Evolutionary conservation across 2,888 invertebrate species (phyloP).

Genomic region (Oscheius sp.): DNA sequence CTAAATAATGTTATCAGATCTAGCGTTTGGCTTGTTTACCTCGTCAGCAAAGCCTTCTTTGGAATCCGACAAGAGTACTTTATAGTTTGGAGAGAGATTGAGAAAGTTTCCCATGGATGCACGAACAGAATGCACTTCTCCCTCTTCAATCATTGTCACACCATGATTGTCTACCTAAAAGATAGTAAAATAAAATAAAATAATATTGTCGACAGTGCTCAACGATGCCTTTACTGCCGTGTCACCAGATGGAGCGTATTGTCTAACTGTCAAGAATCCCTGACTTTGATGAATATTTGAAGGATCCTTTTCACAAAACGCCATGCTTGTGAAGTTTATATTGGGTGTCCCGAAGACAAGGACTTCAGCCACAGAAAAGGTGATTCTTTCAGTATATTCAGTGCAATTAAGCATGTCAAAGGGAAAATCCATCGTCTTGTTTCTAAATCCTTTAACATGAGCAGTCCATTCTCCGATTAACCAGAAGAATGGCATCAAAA

Average conservation of each 20-base stretch:
- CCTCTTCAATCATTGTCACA: constrained; percentile 52
- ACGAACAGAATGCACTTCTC: constrained; percentile 40
- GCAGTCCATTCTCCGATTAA: constrained; percentile 54
- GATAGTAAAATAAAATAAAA: constrained; percentile 1
- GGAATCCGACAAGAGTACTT: neutral
- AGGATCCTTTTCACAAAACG: constrained; percentile 38
- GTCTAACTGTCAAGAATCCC: constrained; percentile 54
- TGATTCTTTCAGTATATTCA: constrained; percentile 49
- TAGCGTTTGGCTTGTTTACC: constrained; percentile 19
- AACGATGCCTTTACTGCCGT: constrained; percentile 36
- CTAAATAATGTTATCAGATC: constrained; percentile 19
- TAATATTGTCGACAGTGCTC: constrained; percentile 45
- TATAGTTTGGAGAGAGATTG: constrained; percentile 41
- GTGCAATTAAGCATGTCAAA: constrained; percentile 42
- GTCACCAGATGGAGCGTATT: constrained; percentile 43
- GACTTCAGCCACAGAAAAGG: constrained; percentile 46
- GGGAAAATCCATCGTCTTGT: constrained; percentile 49
- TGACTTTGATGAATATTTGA: constrained; percentile 42
- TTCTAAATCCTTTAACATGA: constrained; percentile 43
- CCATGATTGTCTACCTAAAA: constrained; percentile 32
- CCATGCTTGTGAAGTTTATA: constrained; percentile 48
- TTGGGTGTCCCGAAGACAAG: constrained; percentile 55
- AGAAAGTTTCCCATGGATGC: constrained; percentile 34
- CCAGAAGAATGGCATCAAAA: constrained; percentile 50
- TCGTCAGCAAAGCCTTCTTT: constrained; percentile 28